Evolutionary conservation across 2,888 invertebrate genomes (phyloP), one percentile per base, ranked within the genome.

Genomic region (Tanypteryx hageni): DNA sequence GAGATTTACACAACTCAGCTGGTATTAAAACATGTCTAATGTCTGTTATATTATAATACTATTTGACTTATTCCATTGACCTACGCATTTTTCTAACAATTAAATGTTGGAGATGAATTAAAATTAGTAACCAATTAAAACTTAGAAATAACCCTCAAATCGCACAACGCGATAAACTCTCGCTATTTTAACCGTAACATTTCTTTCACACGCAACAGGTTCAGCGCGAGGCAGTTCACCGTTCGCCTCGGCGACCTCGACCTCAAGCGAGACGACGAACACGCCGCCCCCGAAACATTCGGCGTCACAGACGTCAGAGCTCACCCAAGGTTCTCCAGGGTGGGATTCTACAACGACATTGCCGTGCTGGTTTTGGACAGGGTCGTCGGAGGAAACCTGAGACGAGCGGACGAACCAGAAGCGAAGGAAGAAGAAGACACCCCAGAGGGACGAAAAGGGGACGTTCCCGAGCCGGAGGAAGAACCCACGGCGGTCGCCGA

Each of bases 311-410:
- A 97, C 93, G 97, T 98, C 57, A 96, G 97, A 76, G 98, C 98
- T 0, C 99, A 99, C 95, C 97, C 97, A 31, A 95, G 97, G 94
- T 99, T 99, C 95, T 98, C 97, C 13, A 96, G 98, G 92, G 97
- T 98, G 92, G 98, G 98, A n/a, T 99, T 98, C 95, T 99, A 98
- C 95, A 99, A 99, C 94, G 99, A 99, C 94, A 98, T 99, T 93
- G 99, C 99, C 0, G 95, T 98, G n/a, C 95, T 98, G 83, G 97
- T 97, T 93, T 95, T 98, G 57, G 97, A 95, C 68, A 96, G 97
- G 92, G 97, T 97, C 44, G 98, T 98, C 1, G 96, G 97, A 0
- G 89, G 89, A 1, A 64, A 89, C 56, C 44, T 64, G 3, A 61
- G 61, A 8, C 61, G 89, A 0, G 18, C 44, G 16, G 61, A 89